Base-by-base conservation (phyloP, 2,888 invertebrate species). In the Xanthorhoe spadicearia region DNA sequence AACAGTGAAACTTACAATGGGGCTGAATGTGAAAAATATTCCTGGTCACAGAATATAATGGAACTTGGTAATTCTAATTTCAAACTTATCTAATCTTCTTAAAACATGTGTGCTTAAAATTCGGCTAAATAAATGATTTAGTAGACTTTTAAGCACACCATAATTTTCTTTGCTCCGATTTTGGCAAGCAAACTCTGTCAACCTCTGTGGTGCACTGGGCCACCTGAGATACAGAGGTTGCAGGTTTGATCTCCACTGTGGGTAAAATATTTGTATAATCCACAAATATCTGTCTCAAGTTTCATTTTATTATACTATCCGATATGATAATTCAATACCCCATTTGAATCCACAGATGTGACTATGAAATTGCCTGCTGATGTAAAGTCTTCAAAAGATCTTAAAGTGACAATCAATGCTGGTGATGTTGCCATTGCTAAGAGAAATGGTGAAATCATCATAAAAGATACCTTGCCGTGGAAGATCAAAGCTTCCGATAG, bases 41-140 rank as follows among this genome's bases (percentile, higher is more conserved):
- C 95, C 49, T 98, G 98, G 98, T 96, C 97, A 0, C 98, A 98
- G 86, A 96, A 95, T 57, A 96, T 98, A 48, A 94, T 89, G 72
- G 98, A 98, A 79, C 79, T 98, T 55, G 93, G 93, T 93, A 48
- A 1, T 50, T 46, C 52, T 55, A 38, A 5, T 3, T 17, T 46
- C 5, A 46, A 46, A 15, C 15, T 15, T 15, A 46, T 15, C 4
- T 23, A 46, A 46, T 46, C 23, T 23, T 23, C 1, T 23, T 23
- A 23, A 32, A 32, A 32, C 8, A 7, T 32, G 32, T 32, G 32
- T 32, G 32, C 32, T 32, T 7, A 7, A 32, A 32, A 7, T 10
- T 9, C 38, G 10, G 38, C 10, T 10, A 6, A 32, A 32, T 7
- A 3, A 8, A 7, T 6, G n/a, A n/a, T n/a, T n/a, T n/a, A n/a